Percentiles rank a stretch among this genome's conserved stretches.
These are phyloP conservation scores for Tinea semifulvella DNA, from an alignment of 2,888 invertebrate species.

Conservation along the genomic window DNA sequence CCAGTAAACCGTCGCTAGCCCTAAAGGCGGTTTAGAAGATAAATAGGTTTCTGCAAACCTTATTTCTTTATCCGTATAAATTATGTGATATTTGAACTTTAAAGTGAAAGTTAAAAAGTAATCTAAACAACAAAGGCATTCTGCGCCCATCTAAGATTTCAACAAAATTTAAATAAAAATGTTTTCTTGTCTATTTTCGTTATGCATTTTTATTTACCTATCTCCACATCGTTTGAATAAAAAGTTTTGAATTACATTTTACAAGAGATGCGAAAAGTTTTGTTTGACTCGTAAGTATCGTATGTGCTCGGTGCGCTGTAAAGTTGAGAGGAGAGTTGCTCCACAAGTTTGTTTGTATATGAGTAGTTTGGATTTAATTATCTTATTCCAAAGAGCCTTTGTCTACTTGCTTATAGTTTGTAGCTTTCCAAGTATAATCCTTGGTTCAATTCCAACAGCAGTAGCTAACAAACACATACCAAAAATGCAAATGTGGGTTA, in stretches of 20 bases:
- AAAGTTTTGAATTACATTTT: constrained; percentile 8
- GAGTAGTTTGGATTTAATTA: constrained; percentile 7
- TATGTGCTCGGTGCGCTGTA: constrained; percentile 5
- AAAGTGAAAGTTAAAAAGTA: no score
- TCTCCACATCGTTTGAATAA: neutral
- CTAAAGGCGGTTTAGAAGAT: no score
- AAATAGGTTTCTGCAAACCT: no score
- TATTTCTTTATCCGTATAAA: no score
- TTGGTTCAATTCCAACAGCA: no score
- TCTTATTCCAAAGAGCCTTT: neutral
- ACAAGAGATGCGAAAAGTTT: constrained; percentile 5
- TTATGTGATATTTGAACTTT: no score
- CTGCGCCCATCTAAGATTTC: neutral
- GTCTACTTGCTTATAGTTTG: constrained; percentile 2
- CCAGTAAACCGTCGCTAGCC: no score
- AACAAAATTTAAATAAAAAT: neutral
- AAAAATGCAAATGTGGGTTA: no score
- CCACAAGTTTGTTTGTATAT: constrained; percentile 3
- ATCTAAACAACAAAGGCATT: neutral
- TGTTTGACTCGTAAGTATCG: constrained; percentile 1
- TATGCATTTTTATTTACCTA: constrained; percentile 1
- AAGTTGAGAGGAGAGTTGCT: neutral
- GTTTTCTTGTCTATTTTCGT: neutral
- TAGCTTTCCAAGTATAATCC: neutral
- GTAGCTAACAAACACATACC: no score